Percentiles rank a stretch among this genome's conserved stretches.
phyloP scores from a whole-genome alignment of 1,140 invertebrate species.

The Drosophila varians region DNA sequence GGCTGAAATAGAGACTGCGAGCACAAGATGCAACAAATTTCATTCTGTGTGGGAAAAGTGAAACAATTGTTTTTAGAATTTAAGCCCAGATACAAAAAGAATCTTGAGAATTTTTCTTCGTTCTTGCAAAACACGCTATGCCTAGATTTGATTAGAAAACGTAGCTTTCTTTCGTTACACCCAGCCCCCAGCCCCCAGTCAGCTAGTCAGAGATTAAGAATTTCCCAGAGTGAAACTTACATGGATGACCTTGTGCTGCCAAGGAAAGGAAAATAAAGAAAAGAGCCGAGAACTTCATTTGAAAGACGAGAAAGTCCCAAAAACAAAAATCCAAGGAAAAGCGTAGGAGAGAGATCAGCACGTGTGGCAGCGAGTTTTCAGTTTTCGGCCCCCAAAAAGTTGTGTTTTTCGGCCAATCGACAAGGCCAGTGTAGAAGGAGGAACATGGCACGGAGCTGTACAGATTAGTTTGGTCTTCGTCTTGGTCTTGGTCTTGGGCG shows the following conservation, averaged over 20 bases:
- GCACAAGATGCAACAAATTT: constrained; percentile 2
- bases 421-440: constrained; percentile 42
- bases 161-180: constrained; percentile 12
- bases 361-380: constrained; percentile 34
- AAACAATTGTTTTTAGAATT: constrained; percentile 39
- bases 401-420: constrained; percentile 44
- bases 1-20: constrained; percentile 23
- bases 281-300: neutral
- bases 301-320: constrained; percentile 2
- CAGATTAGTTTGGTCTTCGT: constrained; percentile 77
- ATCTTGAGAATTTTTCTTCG: too few species aligned
- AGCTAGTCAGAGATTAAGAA: constrained; percentile 43
- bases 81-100: constrained; percentile 16
- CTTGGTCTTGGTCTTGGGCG: too few species aligned
- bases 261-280: constrained; percentile 5
- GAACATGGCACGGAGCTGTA: constrained; percentile 55
- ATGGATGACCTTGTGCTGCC: constrained; percentile 37
- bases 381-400: neutral
- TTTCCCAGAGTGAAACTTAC: constrained; percentile 38
- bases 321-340: too few species aligned
- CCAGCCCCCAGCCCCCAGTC: neutral
- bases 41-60: constrained; percentile 1
- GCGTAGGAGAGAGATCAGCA: constrained; percentile 50
- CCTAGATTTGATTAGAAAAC: constrained; percentile 32
- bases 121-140: constrained; percentile 25